Base-by-base conservation (phyloP, 92 coral and sea anemone genomes). In the Micromussa lordhowensis region DNA sequence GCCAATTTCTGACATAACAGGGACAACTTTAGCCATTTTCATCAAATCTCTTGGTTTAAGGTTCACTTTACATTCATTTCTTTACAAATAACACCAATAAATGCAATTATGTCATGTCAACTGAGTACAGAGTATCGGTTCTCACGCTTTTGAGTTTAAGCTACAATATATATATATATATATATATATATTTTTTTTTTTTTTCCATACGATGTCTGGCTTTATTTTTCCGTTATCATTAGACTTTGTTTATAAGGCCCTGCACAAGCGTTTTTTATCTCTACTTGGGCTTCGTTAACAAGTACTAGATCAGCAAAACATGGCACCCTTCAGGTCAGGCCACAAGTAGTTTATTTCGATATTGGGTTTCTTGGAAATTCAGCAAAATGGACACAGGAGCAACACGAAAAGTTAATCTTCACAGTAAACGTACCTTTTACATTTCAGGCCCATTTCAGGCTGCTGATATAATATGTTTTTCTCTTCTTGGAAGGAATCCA, bases 361-460 rank as follows among this genome's bases (percentile, higher is more conserved):
- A 35, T 22, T 6, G 2, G 36, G 18, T 28, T 64, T 59, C 29
- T 61, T 64, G 31, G 74, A 14, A 40, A 48, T 59, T 22, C 53
- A 32, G 53, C 30, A 48, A 59, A 22, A 80, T 58, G 51, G 5
- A 22, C 13, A 38, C 58, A 26, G n/a, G 51, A 68, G 5, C n/a
- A 85, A 44, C 1, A 9, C 9, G 51, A 44, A 44, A 44, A 44
- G 1, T 44, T 44, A 8, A 44, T 44, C 51, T 13, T n/a, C 3
- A 49, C 31, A 29, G 26, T n/a, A 30, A 31, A 77, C 89, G 68
- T 78, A 86, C 83, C 89, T 12, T 54, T 86, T 71, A 77, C 77
- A 77, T 77, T 30, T 32, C 77, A 11, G 64, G 64, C 18, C 29
- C 22, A 34, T 57, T 29, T 77, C 44, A 21, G 28, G 29, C 11